These are phyloP conservation scores for Apomyelois bistriatella DNA, from an alignment of 2,888 invertebrate genomes.

Conservation along the genomic window DNA sequence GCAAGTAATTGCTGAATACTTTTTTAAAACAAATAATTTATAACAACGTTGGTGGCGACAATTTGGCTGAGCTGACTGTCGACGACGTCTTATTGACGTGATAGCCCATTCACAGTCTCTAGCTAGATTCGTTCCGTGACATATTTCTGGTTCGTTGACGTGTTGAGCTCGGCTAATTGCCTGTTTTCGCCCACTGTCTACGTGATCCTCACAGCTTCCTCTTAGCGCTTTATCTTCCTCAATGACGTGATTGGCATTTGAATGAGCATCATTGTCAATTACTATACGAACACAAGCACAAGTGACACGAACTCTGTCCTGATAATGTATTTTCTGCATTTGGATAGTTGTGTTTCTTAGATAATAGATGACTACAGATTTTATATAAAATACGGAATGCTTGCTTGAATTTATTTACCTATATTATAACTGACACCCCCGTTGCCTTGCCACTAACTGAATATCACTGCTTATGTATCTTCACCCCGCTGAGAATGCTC, in stretches of 20 bases:
- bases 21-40: slow-evolving; percentile 35
- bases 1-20: slow-evolving; percentile 10
- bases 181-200: slow-evolving; percentile 52
- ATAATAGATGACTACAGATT: too few relatives aligned
- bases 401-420: slow-evolving; percentile 58
- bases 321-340: slow-evolving; percentile 23
- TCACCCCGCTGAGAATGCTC: slow-evolving; percentile 77
- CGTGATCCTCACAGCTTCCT: slow-evolving; percentile 47
- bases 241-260: slow-evolving; percentile 47
- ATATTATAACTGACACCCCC: slow-evolving; percentile 60
- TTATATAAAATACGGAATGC: slow-evolving; percentile 42
- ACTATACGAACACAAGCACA: slow-evolving; percentile 2
- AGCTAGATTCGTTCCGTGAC: slow-evolving; percentile 40
- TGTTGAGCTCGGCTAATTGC: slow-evolving; percentile 53
- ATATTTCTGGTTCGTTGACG: slow-evolving; percentile 56
- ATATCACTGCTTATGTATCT: slow-evolving; percentile 73
- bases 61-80: slow-evolving; percentile 43
- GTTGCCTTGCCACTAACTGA: slow-evolving; percentile 78
- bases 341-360: too few relatives aligned
- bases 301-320: too few relatives aligned
- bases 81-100: slow-evolving; percentile 35
- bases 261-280: slow-evolving; percentile 43
- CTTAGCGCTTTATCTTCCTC: slow-evolving; percentile 41
- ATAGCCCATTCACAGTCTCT: slow-evolving; percentile 38
- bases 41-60: slow-evolving; percentile 41